Conservation (phyloP, 2,888 invertebrate species). For the Neoscelio sp. region DNA sequence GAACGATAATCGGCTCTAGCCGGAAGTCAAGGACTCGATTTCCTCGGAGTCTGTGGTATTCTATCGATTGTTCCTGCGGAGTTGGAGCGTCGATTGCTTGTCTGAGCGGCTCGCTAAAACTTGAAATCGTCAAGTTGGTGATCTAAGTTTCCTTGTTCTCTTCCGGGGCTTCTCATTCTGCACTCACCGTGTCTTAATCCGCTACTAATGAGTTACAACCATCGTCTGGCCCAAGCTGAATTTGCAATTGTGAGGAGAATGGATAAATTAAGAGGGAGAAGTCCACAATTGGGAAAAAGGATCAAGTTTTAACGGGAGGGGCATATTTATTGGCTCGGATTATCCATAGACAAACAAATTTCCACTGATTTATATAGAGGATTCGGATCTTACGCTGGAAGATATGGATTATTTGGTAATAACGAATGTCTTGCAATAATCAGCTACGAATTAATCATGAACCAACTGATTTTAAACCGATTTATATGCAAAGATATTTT, state of each 20-base stretch:
- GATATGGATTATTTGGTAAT: slow-evolving; percentile 9
- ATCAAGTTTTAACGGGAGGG: slow-evolving; percentile 5
- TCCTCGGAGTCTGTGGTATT: slow-evolving; percentile 68
- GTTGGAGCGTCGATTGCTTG: slow-evolving; percentile 69
- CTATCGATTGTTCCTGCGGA: slow-evolving; percentile 70
- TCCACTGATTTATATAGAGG: slow-evolving; percentile 10
- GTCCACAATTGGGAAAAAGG: background rate
- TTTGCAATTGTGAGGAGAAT: slow-evolving; percentile 57
- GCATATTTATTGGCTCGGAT: slow-evolving; percentile 22
- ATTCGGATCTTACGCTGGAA: background rate
- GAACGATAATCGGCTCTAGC: slow-evolving; percentile 76
- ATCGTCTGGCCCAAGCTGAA: slow-evolving; percentile 59
- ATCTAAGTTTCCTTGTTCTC: slow-evolving; percentile 60
- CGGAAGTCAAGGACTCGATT: slow-evolving; percentile 70
- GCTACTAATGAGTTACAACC: slow-evolving; percentile 75
- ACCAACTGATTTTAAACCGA: slow-evolving; percentile 14
- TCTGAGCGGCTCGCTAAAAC: slow-evolving; percentile 68
- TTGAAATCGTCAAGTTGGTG: slow-evolving; percentile 55
- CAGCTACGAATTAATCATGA: slow-evolving; percentile 1
- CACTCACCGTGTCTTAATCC: slow-evolving; percentile 73
- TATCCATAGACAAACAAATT: slow-evolving; percentile 26
- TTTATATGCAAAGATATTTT: slow-evolving; percentile 14
- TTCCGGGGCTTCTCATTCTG: slow-evolving; percentile 72
- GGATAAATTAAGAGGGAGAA: slow-evolving; percentile 35
- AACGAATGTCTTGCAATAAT: slow-evolving; percentile 12